Base-by-base conservation (phyloP, 1,140 invertebrate species). In the Cydia strobilella region DNA sequence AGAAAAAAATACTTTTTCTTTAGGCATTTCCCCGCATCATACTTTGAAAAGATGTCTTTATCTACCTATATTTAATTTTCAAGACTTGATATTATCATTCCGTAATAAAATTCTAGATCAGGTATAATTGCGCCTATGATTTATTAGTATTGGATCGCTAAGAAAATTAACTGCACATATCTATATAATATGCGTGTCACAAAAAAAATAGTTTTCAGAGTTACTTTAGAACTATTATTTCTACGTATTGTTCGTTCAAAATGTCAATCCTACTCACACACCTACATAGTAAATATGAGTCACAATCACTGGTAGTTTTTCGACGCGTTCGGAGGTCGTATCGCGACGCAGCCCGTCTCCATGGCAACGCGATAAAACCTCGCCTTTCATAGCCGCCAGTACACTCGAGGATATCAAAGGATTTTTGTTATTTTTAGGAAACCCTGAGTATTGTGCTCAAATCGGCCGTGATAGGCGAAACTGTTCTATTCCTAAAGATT, bases 301-400 rank as follows among this genome's bases (percentile, higher is more conserved):
- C 80, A 82, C 77, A 80, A 81, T 23, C 54, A 59, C 54, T 59
- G 20, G 54, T 89, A 89, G 89, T 87, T 90, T 89, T 88, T 88
- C 80, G 81, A 84, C 82, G 83, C 80, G 84, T 82, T 80, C 85
- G 84, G 82, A 77, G 80, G 81, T 87, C 86, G 87, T 87, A 90
- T 85, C 87, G 87, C 82, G 82, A 87, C 87, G 86, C 87, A 86
- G 89, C 84, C 84, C 81, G 87, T 92, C 78, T 83, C 82, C 85
- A 90, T 92, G 86, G 88, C 83, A 89, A 92, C 90, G 91, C 85
- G 90, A 93, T 92, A 93, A 93, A 93, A 91, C 91, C 90, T 92
- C 88, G 83, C 89, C 91, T 91, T 89, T 92, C 90, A 92, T 88
- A 93, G 87, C 85, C 84, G 80, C 82, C 77, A 89, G 86, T 90